phyloP scores from a whole-genome alignment of 2,888 invertebrate species.

The Dasypolia templi region DNA sequence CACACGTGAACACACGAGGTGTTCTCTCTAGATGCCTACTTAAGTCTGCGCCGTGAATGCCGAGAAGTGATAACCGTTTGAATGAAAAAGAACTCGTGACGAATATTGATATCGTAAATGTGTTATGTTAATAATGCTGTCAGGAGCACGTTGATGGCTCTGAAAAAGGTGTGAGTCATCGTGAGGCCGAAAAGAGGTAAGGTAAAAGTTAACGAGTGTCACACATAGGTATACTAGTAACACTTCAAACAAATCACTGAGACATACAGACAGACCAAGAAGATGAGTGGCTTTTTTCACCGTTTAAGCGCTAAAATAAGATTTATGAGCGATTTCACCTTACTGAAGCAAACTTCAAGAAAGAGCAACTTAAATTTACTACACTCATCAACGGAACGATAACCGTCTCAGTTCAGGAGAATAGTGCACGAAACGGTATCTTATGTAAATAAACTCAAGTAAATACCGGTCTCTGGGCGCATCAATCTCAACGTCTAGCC shows the following conservation, averaged over 20 bases:
- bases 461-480: slow-evolving; percentile 79
- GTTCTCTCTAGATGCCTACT: slow-evolving; percentile 84
- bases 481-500: slow-evolving; percentile 89
- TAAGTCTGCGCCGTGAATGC: slow-evolving; percentile 81
- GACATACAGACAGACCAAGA: no score
- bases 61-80: slow-evolving; percentile 83
- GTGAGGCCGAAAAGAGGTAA: slow-evolving; percentile 40
- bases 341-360: slow-evolving; percentile 1
- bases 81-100: slow-evolving; percentile 81
- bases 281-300: no score
- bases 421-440: slow-evolving; percentile 63
- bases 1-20: slow-evolving; percentile 88
- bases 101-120: slow-evolving; percentile 77
- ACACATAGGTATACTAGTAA: background rate
- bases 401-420: slow-evolving; percentile 38
- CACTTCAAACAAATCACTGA: no score
- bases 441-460: slow-evolving; percentile 77
- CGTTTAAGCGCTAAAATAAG: no score
- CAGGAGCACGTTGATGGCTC: slow-evolving; percentile 58
- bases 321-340: background rate
- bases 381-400: slow-evolving; percentile 10
- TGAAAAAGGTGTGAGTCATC: slow-evolving; percentile 47
- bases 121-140: slow-evolving; percentile 68
- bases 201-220: slow-evolving; percentile 23
- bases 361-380: slow-evolving; percentile 25